Evolutionary conservation across 2,888 invertebrate species (phyloP).

Genomic region (Epinotia bilunana): DNA sequence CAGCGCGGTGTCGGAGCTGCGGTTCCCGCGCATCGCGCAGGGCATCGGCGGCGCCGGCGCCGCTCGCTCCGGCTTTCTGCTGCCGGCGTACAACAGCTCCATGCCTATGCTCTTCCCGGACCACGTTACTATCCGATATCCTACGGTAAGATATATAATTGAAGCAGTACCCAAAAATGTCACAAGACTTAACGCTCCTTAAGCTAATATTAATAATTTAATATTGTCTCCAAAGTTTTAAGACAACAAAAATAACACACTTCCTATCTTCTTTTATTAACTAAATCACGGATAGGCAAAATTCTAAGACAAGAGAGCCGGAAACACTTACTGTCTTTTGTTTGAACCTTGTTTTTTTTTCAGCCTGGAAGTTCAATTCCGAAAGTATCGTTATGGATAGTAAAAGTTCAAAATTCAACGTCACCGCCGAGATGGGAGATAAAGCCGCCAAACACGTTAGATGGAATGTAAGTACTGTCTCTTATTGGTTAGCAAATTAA

Average conservation of each 20-base stretch:
- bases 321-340: too few species aligned
- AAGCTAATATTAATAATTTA: too few species aligned
- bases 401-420: conserved; percentile 88
- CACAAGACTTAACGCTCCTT: too few species aligned
- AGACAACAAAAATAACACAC: too few species aligned
- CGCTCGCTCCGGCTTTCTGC: conserved; percentile 78
- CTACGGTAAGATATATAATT: conserved; percentile 85
- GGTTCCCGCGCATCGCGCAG: conserved; percentile 92
- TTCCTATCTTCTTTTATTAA: too few species aligned
- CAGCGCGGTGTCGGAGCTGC: conserved; percentile 89
- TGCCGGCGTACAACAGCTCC: conserved; percentile 72
- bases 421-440: conserved; percentile 87
- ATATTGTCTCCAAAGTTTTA: too few species aligned
- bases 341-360: conserved; percentile 50
- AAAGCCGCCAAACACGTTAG: conserved; percentile 89
- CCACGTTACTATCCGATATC: conserved; percentile 91
- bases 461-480: conserved; percentile 89
- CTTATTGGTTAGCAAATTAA: not conserved
- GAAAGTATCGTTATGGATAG: conserved; percentile 91
- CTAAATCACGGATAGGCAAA: too few species aligned
- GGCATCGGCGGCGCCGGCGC: conserved; percentile 86
- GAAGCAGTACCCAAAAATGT: not conserved
- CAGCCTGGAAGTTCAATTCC: conserved; percentile 95
- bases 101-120: conserved; percentile 89
- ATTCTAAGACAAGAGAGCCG: too few species aligned